phyloP scores from a whole-genome alignment of 2,113 vertebrate genomes.

The Etheostoma spectabile region DNA sequence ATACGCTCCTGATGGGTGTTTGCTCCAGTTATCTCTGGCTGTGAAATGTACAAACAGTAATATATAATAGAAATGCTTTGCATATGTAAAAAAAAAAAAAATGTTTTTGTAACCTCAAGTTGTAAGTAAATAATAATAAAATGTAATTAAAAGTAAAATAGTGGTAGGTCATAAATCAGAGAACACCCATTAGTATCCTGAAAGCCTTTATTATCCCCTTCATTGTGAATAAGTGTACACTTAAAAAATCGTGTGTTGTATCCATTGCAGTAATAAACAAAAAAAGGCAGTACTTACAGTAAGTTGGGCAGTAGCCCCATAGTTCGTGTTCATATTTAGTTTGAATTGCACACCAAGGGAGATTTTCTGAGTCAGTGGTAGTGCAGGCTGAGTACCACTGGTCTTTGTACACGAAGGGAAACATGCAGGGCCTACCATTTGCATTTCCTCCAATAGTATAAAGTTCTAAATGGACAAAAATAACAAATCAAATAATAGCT shows the following conservation, averaged over 20 bases:
- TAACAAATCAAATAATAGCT: conserved; percentile 42
- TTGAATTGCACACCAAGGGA: conserved; percentile 88
- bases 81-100: no score
- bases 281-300: conserved; percentile 81
- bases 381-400: conserved; percentile 90
- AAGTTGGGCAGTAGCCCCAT: conserved; percentile 89
- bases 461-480: conserved; percentile 76
- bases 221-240: neutral
- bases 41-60: neutral
- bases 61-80: neutral
- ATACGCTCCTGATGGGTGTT: conserved; percentile 81
- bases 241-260: neutral
- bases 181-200: neutral
- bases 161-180: no score
- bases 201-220: neutral
- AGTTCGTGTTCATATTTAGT: conserved; percentile 78
- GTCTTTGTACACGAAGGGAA: conserved; percentile 88
- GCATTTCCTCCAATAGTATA: conserved; percentile 89
- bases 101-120: neutral
- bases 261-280: neutral
- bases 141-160: neutral
- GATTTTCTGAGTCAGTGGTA: conserved; percentile 65
- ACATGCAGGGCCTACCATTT: conserved; percentile 87
- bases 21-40: conserved; percentile 83
- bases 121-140: neutral